Percentiles rank a stretch among this genome's conserved stretches.
These are phyloP conservation scores for Cephus rjabovi DNA, from an alignment of 2,888 invertebrate genomes.

Conservation along the genomic window DNA sequence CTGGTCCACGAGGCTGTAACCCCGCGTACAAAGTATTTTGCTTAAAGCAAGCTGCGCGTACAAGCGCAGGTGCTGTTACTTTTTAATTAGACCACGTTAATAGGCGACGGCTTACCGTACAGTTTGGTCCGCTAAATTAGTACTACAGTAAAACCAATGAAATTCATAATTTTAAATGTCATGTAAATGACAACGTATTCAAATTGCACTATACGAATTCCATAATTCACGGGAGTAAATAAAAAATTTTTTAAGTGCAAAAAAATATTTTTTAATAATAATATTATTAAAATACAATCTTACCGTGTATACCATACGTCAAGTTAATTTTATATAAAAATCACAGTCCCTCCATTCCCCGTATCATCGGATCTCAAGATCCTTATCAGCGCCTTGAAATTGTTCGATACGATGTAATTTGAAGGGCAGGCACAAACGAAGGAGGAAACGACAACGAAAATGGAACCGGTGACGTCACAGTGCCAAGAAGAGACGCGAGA, in stretches of 20 bases:
- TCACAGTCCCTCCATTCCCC: too few relatives aligned
- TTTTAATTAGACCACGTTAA: constrained; percentile 37
- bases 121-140: neutral
- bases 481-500: neutral
- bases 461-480: neutral
- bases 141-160: neutral
- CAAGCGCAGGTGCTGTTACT: constrained; percentile 32
- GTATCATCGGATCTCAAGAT: too few relatives aligned
- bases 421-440: too few relatives aligned
- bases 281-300: too few relatives aligned
- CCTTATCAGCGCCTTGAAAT: neutral
- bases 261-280: too few relatives aligned
- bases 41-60: constrained; percentile 31
- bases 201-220: neutral
- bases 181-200: neutral
- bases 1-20: constrained; percentile 27
- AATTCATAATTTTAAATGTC: neutral
- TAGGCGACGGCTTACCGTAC: constrained; percentile 21
- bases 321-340: too few relatives aligned
- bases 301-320: too few relatives aligned
- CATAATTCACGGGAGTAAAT: neutral
- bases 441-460: neutral
- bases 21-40: constrained; percentile 30
- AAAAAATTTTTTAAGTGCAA: neutral
- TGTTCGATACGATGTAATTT: neutral